These are phyloP conservation scores for Agrotis ipsilon DNA, from an alignment of 2,888 invertebrate species.

Conservation along the genomic window DNA sequence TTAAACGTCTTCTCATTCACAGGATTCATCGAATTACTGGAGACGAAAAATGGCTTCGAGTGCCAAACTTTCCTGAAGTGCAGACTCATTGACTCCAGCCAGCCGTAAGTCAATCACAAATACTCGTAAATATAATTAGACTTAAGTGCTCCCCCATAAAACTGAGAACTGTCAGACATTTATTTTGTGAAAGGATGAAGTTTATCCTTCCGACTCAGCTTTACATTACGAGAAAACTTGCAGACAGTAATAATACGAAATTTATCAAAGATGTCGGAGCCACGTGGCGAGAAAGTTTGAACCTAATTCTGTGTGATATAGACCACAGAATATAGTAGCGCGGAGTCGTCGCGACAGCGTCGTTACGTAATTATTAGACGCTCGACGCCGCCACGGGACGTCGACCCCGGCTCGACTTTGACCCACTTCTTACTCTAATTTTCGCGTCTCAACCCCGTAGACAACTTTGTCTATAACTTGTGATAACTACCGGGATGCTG, in stretches of 20 bases:
- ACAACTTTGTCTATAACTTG: slow-evolving; percentile 78
- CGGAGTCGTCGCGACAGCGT: slow-evolving; percentile 77
- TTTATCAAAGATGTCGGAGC: slow-evolving; percentile 64
- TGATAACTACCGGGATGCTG: slow-evolving; percentile 47
- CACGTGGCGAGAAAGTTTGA: slow-evolving; percentile 61
- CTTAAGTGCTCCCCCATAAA: slow-evolving; percentile 61
- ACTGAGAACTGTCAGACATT: slow-evolving; percentile 61
- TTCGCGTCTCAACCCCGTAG: slow-evolving; percentile 83
- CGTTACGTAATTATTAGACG: slow-evolving; percentile 88
- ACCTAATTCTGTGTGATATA: slow-evolving; percentile 60
- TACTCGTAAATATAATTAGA: slow-evolving; percentile 55
- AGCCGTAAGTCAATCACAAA: slow-evolving; percentile 75
- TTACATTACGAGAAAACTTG: slow-evolving; percentile 66
- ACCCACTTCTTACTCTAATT: slow-evolving; percentile 90
- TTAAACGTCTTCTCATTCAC: slow-evolving; percentile 63
- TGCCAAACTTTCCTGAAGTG: slow-evolving; percentile 73
- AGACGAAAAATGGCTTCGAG: slow-evolving; percentile 63
- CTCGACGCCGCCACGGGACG: slow-evolving; percentile 78
- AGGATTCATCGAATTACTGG: slow-evolving; percentile 67
- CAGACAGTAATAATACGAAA: slow-evolving; percentile 70
- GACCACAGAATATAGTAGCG: slow-evolving; percentile 64
- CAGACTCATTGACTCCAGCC: slow-evolving; percentile 67
- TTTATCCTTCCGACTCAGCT: slow-evolving; percentile 65
- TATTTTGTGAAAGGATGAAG: slow-evolving; percentile 66
- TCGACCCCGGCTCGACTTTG: slow-evolving; percentile 88